Evolutionary conservation across 2,797 vertebrate genomes (phyloP).

Genomic region (Buphagus erythrorhynchus): DNA sequence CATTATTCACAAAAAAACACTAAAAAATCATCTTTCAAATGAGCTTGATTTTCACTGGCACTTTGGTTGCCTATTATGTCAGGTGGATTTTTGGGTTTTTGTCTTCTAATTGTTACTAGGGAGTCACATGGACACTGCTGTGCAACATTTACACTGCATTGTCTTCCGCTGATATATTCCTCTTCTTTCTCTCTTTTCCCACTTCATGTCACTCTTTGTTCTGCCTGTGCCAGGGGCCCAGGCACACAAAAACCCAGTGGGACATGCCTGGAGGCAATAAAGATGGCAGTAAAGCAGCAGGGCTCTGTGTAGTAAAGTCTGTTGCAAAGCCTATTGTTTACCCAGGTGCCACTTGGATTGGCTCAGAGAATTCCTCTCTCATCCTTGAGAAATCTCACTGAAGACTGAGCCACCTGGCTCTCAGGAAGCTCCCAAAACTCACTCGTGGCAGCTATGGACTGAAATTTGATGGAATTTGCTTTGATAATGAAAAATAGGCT

Average conservation of each 20-base stretch:
- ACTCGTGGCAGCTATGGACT: neutral
- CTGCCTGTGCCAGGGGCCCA: neutral
- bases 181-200: neutral
- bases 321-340: neutral
- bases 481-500: neutral
- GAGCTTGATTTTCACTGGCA: neutral
- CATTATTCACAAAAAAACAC: neutral
- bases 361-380: neutral
- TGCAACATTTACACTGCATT: neutral
- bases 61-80: neutral
- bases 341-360: neutral
- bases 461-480: neutral
- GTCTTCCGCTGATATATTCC: neutral
- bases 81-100: neutral
- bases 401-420: neutral
- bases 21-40: neutral
- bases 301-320: neutral
- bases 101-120: neutral
- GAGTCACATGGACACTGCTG: neutral
- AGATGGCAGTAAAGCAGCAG: conserved; percentile 38
- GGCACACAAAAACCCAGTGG: conserved; percentile 14
- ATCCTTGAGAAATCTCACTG: neutral
- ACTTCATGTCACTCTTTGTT: conserved; percentile 32
- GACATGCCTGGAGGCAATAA: conserved; percentile 10
- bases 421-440: neutral